Conservation (phyloP, 2,888 invertebrate species). For the Xestia sexstrigata region DNA sequence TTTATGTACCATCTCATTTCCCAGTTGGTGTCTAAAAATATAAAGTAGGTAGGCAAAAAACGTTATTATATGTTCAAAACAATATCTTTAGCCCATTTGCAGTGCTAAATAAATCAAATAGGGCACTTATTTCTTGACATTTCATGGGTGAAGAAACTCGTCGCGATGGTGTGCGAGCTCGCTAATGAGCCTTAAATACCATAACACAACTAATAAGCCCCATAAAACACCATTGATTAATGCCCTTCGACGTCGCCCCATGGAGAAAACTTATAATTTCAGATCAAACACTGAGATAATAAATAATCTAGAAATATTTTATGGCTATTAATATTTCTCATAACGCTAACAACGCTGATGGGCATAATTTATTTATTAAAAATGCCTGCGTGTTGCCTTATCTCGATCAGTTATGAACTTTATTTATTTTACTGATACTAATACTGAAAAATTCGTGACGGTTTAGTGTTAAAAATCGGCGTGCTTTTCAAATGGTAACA, state of each 20-base stretch:
- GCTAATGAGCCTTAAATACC: constrained; percentile 56
- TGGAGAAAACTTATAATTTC: constrained; percentile 47
- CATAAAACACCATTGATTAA: constrained; percentile 55
- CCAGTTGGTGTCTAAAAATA: not conserved
- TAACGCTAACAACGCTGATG: constrained; percentile 7
- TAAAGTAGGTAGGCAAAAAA: too few relatives aligned
- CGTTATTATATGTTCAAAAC: not conserved
- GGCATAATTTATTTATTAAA: constrained; percentile 39
- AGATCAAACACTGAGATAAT: constrained; percentile 60
- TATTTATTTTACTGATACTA: constrained; percentile 53
- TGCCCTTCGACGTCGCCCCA: constrained; percentile 21
- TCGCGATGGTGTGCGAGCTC: constrained; percentile 20
- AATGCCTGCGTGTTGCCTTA: constrained; percentile 56
- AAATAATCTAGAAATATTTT: constrained; percentile 50
- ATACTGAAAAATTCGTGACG: constrained; percentile 44
- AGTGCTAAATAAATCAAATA: not conserved
- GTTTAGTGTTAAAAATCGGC: constrained; percentile 27
- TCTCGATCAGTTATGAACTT: constrained; percentile 51
- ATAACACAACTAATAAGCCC: constrained; percentile 27
- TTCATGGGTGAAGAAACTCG: constrained; percentile 30
- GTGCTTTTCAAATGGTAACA: constrained; percentile 30
- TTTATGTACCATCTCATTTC: not conserved
- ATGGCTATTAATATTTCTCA: constrained; percentile 49
- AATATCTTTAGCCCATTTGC: not conserved
- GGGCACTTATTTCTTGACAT: constrained; percentile 21